Percentiles rank a stretch among this genome's conserved stretches.
phyloP scores from a whole-genome alignment of 2,113 vertebrate species.

The Pseudois nayaur region DNA sequence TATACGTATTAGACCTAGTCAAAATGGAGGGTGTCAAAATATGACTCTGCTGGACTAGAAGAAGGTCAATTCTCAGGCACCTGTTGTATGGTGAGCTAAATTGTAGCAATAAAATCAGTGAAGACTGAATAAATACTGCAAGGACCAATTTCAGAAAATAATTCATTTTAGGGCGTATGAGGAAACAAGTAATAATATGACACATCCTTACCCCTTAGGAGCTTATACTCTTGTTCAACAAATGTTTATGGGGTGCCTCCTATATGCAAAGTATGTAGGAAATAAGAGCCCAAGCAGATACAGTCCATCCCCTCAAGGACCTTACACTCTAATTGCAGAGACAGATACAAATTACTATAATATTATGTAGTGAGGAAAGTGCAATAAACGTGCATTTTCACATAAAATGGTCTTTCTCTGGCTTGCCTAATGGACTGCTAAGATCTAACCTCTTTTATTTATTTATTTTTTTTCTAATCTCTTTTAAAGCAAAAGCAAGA shows the following conservation, averaged over 20 bases:
- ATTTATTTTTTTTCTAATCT: neutral
- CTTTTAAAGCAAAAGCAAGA: conserved; percentile 38
- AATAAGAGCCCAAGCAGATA: neutral
- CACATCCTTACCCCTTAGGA: neutral
- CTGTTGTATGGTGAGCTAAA: neutral
- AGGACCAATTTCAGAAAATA: neutral
- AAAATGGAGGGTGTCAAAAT: conserved; percentile 13
- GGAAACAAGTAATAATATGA: conserved; percentile 9
- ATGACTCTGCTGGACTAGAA: neutral
- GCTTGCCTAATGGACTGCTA: neutral
- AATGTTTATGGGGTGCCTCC: neutral
- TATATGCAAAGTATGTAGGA: neutral
- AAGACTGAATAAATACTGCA: neutral
- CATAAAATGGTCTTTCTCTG: conserved; percentile 1
- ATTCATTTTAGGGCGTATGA: neutral
- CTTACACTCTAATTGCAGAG: conserved; percentile 19
- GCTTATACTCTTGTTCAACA: neutral
- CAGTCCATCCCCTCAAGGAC: neutral
- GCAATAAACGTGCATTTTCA: neutral
- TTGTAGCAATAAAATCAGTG: neutral
- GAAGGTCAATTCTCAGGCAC: neutral
- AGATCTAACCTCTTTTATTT: conserved; percentile 9
- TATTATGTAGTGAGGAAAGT: neutral
- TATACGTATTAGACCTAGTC: neutral
- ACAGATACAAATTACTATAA: neutral